Evolutionary conservation across 1,140 invertebrate species (phyloP).

Genomic region (Hyphantria cunea): DNA sequence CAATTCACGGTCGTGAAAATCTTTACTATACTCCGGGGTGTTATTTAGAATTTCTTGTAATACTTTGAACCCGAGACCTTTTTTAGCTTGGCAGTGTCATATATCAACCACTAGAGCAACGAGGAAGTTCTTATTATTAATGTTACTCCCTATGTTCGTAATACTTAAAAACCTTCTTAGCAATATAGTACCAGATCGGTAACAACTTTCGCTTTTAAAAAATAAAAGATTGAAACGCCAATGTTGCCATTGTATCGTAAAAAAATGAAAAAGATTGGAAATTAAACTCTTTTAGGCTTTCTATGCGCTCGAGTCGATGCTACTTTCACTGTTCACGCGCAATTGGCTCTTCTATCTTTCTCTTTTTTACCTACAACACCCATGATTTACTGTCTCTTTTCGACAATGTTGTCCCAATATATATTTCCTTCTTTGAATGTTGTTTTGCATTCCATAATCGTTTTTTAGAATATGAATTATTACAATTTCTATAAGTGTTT

Average conservation of each 20-base stretch:
- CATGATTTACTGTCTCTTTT: slow-evolving; percentile 8
- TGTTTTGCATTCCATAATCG: not conserved
- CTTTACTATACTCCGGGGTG: no score
- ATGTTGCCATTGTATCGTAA: slow-evolving; percentile 23
- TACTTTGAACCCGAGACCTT: no score
- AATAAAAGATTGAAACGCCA: slow-evolving; percentile 29
- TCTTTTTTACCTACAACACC: not conserved
- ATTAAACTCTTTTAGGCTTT: slow-evolving; percentile 37
- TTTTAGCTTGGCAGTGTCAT: no score
- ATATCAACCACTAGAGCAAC: no score
- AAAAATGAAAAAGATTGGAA: slow-evolving; percentile 27
- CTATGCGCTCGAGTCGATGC: slow-evolving; percentile 28
- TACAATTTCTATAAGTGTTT: no score
- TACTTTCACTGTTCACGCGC: slow-evolving; percentile 35
- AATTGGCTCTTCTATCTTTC: not conserved
- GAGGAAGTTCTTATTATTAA: no score
- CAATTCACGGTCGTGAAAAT: no score
- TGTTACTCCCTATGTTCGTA: no score
- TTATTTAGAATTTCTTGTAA: no score
- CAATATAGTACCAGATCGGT: slow-evolving; percentile 5
- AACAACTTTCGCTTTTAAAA: slow-evolving; percentile 43
- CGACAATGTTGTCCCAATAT: not conserved
- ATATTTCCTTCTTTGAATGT: slow-evolving; percentile 11
- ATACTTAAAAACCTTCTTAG: no score
- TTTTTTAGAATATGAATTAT: no score